A percentile compares a stretch with the other conserved stretches of the same genome.
Evolutionary conservation across 1,140 invertebrate genomes (phyloP).

Genomic region (Odontomachus brunneus): DNA sequence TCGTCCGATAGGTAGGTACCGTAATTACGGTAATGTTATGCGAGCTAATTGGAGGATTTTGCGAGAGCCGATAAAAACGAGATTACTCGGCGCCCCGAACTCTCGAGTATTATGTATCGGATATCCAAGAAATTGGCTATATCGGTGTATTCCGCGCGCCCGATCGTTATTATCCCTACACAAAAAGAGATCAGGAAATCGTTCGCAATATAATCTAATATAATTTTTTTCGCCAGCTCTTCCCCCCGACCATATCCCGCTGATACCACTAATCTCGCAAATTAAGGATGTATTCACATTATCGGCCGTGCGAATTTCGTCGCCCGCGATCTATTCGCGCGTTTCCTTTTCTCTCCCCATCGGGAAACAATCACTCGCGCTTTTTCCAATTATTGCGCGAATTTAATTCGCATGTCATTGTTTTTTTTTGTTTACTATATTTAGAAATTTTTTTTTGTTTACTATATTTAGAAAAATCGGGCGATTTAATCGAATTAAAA

Average conservation of each 20-base stretch:
- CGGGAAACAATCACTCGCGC: slow-evolving; percentile 48
- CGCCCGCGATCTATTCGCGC: not conserved
- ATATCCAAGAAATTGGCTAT: slow-evolving; percentile 78
- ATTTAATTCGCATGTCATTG: slow-evolving; percentile 5
- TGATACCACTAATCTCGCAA: slow-evolving; percentile 32
- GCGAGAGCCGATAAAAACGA: slow-evolving; percentile 78
- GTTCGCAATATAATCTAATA: slow-evolving; percentile 67
- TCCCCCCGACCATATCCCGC: not conserved
- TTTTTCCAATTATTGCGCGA: not conserved
- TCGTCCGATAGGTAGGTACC: slow-evolving; percentile 69
- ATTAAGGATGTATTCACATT: slow-evolving; percentile 57
- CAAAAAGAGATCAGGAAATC: slow-evolving; percentile 66
- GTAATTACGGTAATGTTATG: slow-evolving; percentile 82
- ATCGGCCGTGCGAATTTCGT: slow-evolving; percentile 39
- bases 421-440: no score
- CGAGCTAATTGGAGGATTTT: slow-evolving; percentile 80
- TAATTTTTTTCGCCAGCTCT: slow-evolving; percentile 46
- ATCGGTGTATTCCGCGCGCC: slow-evolving; percentile 63
- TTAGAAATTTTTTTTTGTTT: not conserved
- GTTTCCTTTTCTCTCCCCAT: not conserved
- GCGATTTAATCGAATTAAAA: not conserved
- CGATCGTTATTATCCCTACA: slow-evolving; percentile 60
- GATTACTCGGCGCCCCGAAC: slow-evolving; percentile 70
- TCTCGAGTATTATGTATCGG: slow-evolving; percentile 56
- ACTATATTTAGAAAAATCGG: not conserved